Evolutionary conservation across 2,888 invertebrate genomes (phyloP).

Genomic region (Nysson spinosus): DNA sequence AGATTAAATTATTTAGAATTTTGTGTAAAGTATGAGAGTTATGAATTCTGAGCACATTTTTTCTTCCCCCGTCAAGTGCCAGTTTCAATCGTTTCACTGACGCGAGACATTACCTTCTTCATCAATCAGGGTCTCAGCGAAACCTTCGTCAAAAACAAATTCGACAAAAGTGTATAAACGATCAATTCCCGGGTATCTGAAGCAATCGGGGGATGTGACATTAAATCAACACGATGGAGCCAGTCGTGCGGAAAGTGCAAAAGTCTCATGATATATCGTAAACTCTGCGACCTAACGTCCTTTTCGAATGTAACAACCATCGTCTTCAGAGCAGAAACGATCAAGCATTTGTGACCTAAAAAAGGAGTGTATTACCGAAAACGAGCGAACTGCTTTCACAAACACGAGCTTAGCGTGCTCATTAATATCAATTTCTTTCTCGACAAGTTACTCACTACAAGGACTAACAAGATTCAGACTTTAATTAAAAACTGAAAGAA

Average conservation of each 20-base stretch:
- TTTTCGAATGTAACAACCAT: slow-evolving; percentile 1
- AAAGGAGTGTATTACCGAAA: slow-evolving; percentile 16
- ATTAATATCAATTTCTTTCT: slow-evolving; percentile 4
- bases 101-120: neutral
- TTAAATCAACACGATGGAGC: neutral
- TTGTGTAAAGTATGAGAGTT: no score
- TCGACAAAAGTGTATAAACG: neutral
- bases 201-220: neutral
- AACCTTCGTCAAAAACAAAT: neutral
- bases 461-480: neutral
- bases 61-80: no score
- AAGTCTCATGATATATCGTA: neutral
- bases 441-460: neutral
- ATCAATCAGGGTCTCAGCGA: neutral
- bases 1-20: no score
- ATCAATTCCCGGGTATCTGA: neutral
- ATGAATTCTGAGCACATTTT: no score
- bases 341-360: slow-evolving; percentile 23
- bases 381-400: neutral
- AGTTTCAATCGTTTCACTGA: neutral
- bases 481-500: neutral
- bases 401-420: slow-evolving; percentile 3
- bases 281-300: neutral
- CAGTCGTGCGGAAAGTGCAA: slow-evolving; percentile 7
- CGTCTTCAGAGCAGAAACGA: slow-evolving; percentile 1